phyloP scores from a whole-genome alignment of 2,797 vertebrate species.

The Girardinus metallicus region DNA sequence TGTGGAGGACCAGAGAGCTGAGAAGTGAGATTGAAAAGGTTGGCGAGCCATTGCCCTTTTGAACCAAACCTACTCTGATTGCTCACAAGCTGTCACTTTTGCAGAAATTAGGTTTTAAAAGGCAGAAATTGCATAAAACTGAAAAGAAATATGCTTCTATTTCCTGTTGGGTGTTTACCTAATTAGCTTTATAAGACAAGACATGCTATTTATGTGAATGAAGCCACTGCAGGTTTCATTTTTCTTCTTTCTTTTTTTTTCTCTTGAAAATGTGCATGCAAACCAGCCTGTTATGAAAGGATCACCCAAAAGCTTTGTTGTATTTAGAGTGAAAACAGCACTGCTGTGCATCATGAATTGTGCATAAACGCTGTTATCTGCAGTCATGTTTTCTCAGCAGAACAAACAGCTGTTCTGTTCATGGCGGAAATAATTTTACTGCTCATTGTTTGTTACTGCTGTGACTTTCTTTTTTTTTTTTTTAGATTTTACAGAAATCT shows the following conservation, averaged over 20 bases:
- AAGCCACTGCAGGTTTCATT: neutral
- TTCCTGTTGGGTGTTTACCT: neutral
- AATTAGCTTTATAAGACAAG: neutral
- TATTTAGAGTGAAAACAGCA: neutral
- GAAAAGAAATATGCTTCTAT: neutral
- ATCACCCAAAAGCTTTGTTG: neutral
- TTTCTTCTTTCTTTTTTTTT: neutral
- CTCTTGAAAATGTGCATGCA: neutral
- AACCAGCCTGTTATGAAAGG: neutral
- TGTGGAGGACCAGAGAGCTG: neutral
- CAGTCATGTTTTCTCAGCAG: neutral
- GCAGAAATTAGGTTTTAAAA: neutral
- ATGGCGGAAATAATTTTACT: neutral
- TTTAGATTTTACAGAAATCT: neutral
- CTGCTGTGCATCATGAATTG: neutral
- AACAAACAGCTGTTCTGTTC: neutral
- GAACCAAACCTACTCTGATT: neutral
- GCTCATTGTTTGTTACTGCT: neutral
- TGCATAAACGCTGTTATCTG: neutral
- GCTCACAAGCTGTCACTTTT: neutral
- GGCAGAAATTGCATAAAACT: neutral
- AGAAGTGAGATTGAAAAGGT: neutral
- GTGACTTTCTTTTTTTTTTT: neutral
- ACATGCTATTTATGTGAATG: neutral
- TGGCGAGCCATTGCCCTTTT: neutral